Conservation (phyloP, 1,140 invertebrate genomes). For the Caenorhabditis brenneri region DNA sequence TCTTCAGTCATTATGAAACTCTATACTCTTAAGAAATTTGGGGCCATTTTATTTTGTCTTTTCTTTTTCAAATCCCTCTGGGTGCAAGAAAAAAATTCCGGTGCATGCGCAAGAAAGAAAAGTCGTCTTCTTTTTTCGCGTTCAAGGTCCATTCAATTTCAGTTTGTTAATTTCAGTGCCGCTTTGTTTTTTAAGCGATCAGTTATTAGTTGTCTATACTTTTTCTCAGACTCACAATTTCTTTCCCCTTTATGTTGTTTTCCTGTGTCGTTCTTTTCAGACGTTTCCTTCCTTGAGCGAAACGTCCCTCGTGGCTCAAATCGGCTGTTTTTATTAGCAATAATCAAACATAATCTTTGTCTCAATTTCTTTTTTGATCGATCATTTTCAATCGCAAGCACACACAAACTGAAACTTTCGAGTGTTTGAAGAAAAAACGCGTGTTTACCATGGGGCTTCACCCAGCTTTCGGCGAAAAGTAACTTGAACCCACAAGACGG, state of each 20-base stretch:
- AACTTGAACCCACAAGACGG: not conserved
- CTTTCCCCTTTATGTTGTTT: not conserved
- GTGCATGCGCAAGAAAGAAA: too few relatives aligned
- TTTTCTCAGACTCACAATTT: not conserved
- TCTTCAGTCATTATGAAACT: not conserved
- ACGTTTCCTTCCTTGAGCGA: not conserved
- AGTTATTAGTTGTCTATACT: too few relatives aligned
- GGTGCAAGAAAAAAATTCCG: not conserved
- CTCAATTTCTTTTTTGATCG: not conserved
- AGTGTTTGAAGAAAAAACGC: conserved; percentile 15
- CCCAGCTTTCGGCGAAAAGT: not conserved
- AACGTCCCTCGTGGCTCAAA: not conserved
- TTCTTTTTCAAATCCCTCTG: not conserved
- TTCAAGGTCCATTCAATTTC: too few relatives aligned
- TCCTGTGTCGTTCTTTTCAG: not conserved
- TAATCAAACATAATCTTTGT: not conserved
- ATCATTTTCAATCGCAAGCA: not conserved
- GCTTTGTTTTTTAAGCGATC: too few relatives aligned
- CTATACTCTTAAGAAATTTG: not conserved
- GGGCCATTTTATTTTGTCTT: not conserved
- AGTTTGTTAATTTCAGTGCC: too few relatives aligned
- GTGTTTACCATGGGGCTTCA: not conserved
- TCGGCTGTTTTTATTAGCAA: not conserved
- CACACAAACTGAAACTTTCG: not conserved
- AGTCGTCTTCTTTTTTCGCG: too few relatives aligned